Conservation (phyloP, 2,888 invertebrate species). For the Perithous albicinctus region DNA sequence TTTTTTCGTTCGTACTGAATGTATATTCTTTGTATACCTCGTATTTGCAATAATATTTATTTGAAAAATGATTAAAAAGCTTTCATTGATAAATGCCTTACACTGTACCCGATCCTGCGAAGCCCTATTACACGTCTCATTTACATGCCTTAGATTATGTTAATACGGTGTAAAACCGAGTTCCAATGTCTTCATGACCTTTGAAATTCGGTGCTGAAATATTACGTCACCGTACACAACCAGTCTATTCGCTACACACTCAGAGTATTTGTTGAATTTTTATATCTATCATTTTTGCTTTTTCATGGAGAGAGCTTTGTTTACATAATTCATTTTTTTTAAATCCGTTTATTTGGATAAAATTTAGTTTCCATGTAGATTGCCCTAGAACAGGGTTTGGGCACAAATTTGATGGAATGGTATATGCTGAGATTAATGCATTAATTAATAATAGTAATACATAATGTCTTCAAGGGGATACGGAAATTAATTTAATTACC, state of each 20-base stretch:
- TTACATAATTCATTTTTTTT: too few relatives aligned
- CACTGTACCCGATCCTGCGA: not conserved
- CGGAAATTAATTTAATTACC: too few relatives aligned
- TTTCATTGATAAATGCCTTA: conserved; percentile 3
- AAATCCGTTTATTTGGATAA: too few relatives aligned
- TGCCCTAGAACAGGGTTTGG: too few relatives aligned
- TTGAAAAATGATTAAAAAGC: not conserved
- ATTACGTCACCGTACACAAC: not conserved
- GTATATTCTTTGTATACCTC: not conserved
- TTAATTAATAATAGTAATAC: too few relatives aligned
- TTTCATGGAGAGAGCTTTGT: too few relatives aligned
- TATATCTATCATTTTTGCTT: not conserved
- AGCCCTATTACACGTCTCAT: not conserved
- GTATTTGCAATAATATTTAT: conserved; percentile 30
- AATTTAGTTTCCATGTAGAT: too few relatives aligned
- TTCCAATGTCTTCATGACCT: conserved; percentile 27
- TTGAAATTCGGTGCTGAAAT: conserved; percentile 23
- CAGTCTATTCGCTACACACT: not conserved
- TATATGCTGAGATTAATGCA: too few relatives aligned
- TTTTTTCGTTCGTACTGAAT: not conserved
- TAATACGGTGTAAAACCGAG: not conserved
- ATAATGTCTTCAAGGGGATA: too few relatives aligned
- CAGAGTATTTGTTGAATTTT: not conserved
- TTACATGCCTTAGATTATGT: not conserved
- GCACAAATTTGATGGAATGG: too few relatives aligned